These are phyloP conservation scores for Omphaloscelis lunosa DNA, from an alignment of 2,888 invertebrate species.

Conservation along the genomic window DNA sequence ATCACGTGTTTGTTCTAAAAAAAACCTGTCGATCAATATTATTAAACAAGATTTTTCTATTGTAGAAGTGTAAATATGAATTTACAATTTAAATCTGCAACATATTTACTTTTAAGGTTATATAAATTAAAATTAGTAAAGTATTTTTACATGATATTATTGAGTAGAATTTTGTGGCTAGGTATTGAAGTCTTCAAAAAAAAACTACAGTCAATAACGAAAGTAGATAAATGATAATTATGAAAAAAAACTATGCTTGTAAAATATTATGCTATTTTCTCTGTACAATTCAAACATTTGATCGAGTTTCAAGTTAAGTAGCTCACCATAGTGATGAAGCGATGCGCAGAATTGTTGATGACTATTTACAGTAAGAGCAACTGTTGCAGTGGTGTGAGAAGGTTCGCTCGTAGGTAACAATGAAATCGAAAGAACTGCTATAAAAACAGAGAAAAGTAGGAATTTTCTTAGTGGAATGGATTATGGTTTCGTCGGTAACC, in stretches of 20 bases:
- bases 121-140: background rate
- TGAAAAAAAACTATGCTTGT: background rate
- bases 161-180: background rate
- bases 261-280: background rate
- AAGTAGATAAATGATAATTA: background rate
- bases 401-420: background rate
- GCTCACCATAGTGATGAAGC: background rate
- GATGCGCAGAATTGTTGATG: background rate
- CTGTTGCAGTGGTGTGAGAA: background rate
- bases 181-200: background rate
- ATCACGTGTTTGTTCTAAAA: conserved; percentile 11
- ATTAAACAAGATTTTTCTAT: background rate
- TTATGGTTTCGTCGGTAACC: background rate
- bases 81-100: background rate
- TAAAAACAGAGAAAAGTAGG: background rate
- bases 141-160: background rate
- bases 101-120: background rate
- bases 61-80: background rate
- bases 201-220: background rate
- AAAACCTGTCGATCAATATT: background rate
- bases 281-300: background rate
- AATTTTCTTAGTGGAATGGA: background rate
- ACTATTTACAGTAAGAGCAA: background rate
- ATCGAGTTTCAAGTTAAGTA: background rate
- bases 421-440: background rate